These are phyloP conservation scores for Drosophila siamana DNA, from an alignment of 2,888 invertebrate genomes.

Conservation along the genomic window DNA sequence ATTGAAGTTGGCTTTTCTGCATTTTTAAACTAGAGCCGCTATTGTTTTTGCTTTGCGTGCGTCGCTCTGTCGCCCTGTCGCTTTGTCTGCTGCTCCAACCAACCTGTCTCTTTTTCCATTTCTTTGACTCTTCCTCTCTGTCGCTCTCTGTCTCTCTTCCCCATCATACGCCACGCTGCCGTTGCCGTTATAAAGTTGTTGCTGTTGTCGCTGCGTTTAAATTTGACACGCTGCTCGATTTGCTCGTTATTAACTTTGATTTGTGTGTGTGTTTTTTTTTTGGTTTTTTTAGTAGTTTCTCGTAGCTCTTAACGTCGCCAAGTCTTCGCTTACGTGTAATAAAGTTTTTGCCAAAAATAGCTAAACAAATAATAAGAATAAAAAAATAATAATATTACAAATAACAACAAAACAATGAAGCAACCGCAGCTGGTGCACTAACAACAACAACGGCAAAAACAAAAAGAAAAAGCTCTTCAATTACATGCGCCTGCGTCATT, in stretches of 20 bases:
- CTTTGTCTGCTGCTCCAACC: conserved; percentile 6
- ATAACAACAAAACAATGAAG: conserved; percentile 38
- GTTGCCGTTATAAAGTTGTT: conserved; percentile 12
- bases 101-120: conserved; percentile 8
- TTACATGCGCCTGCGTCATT: conserved; percentile 48
- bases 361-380: conserved; percentile 28
- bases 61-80: conserved; percentile 12
- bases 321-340: conserved; percentile 39
- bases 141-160: not conserved
- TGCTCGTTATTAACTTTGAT: conserved; percentile 19
- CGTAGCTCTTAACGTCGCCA: not conserved
- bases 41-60: conserved; percentile 47
- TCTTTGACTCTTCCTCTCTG: conserved; percentile 6
- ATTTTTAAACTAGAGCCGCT: conserved; percentile 29
- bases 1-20: conserved; percentile 24
- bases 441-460: not conserved
- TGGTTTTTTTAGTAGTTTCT: conserved; percentile 18
- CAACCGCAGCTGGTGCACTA: conserved; percentile 24
- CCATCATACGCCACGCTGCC: conserved; percentile 19
- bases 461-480: not conserved
- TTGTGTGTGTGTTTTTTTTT: conserved; percentile 19
- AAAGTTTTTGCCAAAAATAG: conserved; percentile 48
- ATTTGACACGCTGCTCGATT: conserved; percentile 31
- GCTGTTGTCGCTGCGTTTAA: conserved; percentile 22
- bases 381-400: not conserved